Conservation (phyloP, 2,797 vertebrate species). For the Adrianichthys oophorus region DNA sequence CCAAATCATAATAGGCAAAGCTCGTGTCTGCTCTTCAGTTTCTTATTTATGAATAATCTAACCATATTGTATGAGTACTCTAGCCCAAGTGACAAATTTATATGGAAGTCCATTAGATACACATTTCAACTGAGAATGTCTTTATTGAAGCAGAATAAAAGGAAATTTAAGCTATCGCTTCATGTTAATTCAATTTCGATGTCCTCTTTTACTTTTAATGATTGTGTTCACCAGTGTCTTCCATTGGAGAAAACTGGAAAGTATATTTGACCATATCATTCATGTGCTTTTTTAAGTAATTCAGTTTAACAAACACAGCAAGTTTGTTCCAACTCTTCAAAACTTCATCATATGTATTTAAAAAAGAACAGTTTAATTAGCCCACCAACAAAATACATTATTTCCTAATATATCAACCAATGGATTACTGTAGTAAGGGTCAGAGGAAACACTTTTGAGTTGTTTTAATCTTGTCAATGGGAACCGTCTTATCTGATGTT, state of each 20-base stretch:
- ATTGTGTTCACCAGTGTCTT: constrained; percentile 17
- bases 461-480: constrained; percentile 75
- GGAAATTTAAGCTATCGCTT: constrained; percentile 25
- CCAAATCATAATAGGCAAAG: constrained; percentile 44
- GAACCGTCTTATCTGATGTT: constrained; percentile 72
- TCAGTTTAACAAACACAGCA: constrained; percentile 43
- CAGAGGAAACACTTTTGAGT: constrained; percentile 55
- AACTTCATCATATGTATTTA: too few relatives aligned
- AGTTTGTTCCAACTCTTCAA: constrained; percentile 8
- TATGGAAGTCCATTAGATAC: constrained; percentile 33
- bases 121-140: constrained; percentile 13
- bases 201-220: too few relatives aligned
- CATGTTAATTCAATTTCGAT: constrained; percentile 7
- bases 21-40: constrained; percentile 41
- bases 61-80: constrained; percentile 44
- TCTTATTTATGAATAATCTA: constrained; percentile 24
- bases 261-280: constrained; percentile 36
- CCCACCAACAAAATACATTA: constrained; percentile 40
- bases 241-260: constrained; percentile 23
- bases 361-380: too few relatives aligned
- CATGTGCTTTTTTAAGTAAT: constrained; percentile 32
- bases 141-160: constrained; percentile 11
- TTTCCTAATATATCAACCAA: constrained; percentile 58
- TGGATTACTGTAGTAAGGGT: constrained; percentile 43
- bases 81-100: constrained; percentile 42